These are phyloP conservation scores for Cacatua alba DNA, from an alignment of 2,113 vertebrate species.

Conservation along the genomic window DNA sequence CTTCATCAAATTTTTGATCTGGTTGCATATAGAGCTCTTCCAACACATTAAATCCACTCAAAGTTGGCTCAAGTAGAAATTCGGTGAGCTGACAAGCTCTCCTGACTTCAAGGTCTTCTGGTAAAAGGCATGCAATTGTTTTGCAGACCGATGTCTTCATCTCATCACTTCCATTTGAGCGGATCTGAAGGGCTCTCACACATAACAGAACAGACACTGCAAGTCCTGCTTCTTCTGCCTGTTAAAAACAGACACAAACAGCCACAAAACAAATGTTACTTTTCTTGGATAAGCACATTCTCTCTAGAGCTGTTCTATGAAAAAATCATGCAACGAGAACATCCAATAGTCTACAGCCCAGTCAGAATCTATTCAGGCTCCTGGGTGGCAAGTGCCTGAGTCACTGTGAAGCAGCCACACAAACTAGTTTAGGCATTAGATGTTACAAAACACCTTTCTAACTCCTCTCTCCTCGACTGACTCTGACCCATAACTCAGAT, in stretches of 20 bases:
- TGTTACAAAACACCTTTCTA: background rate
- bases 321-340: background rate
- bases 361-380: background rate
- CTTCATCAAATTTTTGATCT: conserved; percentile 94
- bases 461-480: background rate
- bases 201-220: conserved; percentile 90
- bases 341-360: background rate
- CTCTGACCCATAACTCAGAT: background rate
- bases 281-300: background rate
- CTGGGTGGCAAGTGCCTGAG: background rate
- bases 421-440: background rate
- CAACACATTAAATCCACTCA: conserved; percentile 84
- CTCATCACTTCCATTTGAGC: conserved; percentile 86
- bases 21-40: conserved; percentile 91
- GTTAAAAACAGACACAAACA: background rate
- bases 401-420: background rate
- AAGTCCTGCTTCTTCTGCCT: conserved; percentile 87
- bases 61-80: conserved; percentile 88
- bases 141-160: conserved; percentile 93
- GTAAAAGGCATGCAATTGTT: conserved; percentile 90
- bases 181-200: conserved; percentile 94
- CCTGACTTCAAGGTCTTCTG: conserved; percentile 92
- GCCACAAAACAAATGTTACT: background rate
- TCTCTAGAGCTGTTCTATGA: background rate
- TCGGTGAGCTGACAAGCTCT: conserved; percentile 96